Evolutionary conservation across 2,797 vertebrate genomes (phyloP), one percentile per base, ranked within the genome.

Genomic region (Thalassophryne amazonica): DNA sequence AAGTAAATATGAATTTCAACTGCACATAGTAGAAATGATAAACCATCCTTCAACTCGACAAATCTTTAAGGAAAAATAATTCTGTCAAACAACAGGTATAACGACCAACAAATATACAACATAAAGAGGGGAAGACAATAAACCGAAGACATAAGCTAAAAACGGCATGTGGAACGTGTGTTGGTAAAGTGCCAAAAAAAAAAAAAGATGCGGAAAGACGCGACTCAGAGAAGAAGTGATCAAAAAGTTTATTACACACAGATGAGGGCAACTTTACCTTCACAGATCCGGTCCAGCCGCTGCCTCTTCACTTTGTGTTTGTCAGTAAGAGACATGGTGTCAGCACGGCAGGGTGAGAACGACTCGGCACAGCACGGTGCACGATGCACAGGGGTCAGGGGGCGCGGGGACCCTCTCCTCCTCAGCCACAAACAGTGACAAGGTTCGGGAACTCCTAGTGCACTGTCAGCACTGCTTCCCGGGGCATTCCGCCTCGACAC

Each of bases 261-360:
- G 37, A 37, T 20, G 37, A 33, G 17, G 6, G 6, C n/a, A 13
- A 38, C 30, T 64, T 74, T 84, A 92, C 91, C 91, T 90, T 92
- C 91, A 20, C 91, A 91, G 78, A 92, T 92, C 74, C 88, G 81
- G 81, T 92, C 91, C 66, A 92, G 78, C 57, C 90, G 80, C 66
- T 92, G 91, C 61, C 91, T 84, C 74, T 92, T 92, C 51, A 91
- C 91, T 91, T 92, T 92, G 86, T 92, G 91, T 86, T 91, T 92
- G 78, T 93, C 88, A 51, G 88, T 89, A 80, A 91, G 78, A 69
- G 91, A 89, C 91, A 92, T 92, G 70, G 66, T 69, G 80, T 83
- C 75, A 72, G 74, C n/a, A n/a, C n/a, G n/a, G n/a, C n/a, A n/a
- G n/a, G n/a, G n/a, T n/a, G n/a, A n/a, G n/a, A n/a, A n/a, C n/a